Conservation (phyloP, 2,888 invertebrate genomes). For the Caradrina kadenii region DNA sequence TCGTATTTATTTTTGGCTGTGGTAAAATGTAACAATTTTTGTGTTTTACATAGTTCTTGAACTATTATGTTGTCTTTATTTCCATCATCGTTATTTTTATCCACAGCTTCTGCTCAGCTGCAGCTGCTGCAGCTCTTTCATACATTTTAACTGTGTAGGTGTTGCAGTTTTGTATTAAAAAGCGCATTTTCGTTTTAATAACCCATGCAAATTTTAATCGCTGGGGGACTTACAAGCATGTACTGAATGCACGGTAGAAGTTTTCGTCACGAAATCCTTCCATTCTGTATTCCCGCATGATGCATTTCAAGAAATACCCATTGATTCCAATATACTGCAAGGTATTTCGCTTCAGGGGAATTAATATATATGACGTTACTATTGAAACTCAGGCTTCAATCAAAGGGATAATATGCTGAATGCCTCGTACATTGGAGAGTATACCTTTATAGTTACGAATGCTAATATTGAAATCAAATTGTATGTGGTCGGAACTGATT, state of each 20-base stretch:
- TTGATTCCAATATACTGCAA: neutral
- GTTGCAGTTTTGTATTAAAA: no score
- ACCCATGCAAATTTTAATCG: no score
- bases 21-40: neutral
- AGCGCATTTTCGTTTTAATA: no score
- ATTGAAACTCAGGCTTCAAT: slow-evolving; percentile 24
- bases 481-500: slow-evolving; percentile 11
- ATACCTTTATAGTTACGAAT: slow-evolving; percentile 5
- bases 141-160: no score
- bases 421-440: neutral
- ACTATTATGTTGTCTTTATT: no score
- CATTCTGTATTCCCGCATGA: no score
- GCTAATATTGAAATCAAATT: slow-evolving; percentile 16
- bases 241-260: no score
- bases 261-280: no score
- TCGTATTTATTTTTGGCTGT: slow-evolving; percentile 14
- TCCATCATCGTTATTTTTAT: no score
- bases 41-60: neutral
- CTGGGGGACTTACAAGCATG: no score
- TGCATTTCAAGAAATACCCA: neutral
- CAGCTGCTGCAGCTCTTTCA: no score
- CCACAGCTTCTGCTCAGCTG: no score
- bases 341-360: neutral
- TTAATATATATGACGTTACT: neutral
- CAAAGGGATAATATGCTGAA: slow-evolving; percentile 28